Base-by-base conservation (phyloP, 2,113 vertebrate species). In the Cyphomyrus discorhynchus region DNA sequence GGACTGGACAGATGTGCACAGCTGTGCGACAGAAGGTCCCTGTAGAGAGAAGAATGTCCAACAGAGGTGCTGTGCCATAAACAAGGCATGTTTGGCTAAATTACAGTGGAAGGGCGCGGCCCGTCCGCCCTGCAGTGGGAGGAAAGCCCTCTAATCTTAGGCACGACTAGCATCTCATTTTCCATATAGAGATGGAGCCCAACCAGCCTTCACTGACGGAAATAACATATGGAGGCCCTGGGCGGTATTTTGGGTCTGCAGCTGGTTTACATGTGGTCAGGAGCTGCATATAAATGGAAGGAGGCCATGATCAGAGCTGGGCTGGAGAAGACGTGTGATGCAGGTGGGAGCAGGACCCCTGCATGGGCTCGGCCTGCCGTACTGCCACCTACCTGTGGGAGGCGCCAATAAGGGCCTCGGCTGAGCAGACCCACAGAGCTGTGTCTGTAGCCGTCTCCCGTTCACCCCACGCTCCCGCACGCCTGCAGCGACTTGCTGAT, bases 61-160 rank as follows among this genome's bases (percentile, higher is more conserved):
- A 96, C 95, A 95, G 50, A 95, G 95, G 94, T 94, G 95, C 95
- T 95, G 95, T 95, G 94, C 95, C 93, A 96, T 96, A 94, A 95
- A 95, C 95, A 95, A 94, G 95, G 95, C 94, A 94, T 94, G 95
- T 96, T 96, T 96, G 95, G 95, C 95, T 95, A 96, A 96, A 96
- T 96, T 96, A 96, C 94, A 96, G 95, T 95, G 95, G 95, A 94
- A 93, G 94, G 45, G 39, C 2, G 39, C 11, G 27, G 46, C 17
- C 85, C 17, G 17, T 27, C 50, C 50, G 2, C 15, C 50, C 85
- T 2, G 46, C 15, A 7, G 24, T 35, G 17, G 85, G 93, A 93
- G 94, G 94, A 94, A 93, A 62, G 92, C 91, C 95, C 94, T 96
- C 96, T 92, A 91, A 93, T 96, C 96, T 95, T 95, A 95, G 90